phyloP scores from a whole-genome alignment of 2,113 vertebrate species.

The Mormyrus lacerda region DNA sequence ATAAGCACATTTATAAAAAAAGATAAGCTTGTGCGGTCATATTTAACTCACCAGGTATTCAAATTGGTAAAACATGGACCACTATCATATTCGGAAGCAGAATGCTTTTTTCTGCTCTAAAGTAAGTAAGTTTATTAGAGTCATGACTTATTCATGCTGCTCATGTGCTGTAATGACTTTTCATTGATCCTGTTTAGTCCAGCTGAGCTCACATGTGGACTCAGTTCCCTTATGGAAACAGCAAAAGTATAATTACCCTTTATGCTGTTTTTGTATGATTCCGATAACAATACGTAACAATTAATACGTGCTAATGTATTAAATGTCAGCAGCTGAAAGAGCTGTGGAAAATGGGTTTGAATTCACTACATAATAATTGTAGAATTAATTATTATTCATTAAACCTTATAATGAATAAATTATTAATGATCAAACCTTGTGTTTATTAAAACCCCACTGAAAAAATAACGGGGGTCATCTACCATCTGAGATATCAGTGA shows the following conservation, averaged over 20 bases:
- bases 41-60: not conserved
- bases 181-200: not conserved
- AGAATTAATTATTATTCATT: not conserved
- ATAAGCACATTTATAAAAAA: not conserved
- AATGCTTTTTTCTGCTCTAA: not conserved
- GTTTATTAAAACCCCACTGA: not conserved
- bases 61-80: not conserved
- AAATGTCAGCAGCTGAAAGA: not conserved
- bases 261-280: not conserved
- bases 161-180: not conserved
- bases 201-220: not conserved
- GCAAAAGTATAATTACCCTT: not conserved
- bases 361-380: not conserved
- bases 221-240: not conserved
- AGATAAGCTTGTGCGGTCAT: not conserved
- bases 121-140: not conserved
- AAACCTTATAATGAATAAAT: not conserved
- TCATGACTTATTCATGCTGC: conserved; percentile 31
- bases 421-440: not conserved
- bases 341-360: not conserved
- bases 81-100: not conserved
- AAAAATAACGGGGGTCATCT: not conserved
- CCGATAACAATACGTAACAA: not conserved
- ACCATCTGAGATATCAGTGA: not conserved
- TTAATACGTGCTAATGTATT: not conserved